Evolutionary conservation across 2,888 invertebrate species (phyloP).

Genomic region (Altica lythri): DNA sequence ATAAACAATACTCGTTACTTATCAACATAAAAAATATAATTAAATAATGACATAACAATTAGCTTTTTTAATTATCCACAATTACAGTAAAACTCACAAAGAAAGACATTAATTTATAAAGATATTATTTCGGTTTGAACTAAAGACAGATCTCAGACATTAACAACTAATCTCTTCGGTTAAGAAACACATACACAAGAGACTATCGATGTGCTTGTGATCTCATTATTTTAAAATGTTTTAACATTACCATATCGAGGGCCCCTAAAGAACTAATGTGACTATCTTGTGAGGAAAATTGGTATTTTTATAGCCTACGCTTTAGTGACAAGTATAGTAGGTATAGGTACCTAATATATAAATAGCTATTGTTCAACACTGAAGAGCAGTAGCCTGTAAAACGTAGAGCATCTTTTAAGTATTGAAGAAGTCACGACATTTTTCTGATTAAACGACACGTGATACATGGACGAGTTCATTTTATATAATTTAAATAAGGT

Average conservation of each 20-base stretch:
- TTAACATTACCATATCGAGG: not conserved
- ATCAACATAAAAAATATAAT: too few species aligned
- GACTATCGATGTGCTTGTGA: too few species aligned
- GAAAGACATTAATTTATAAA: too few species aligned
- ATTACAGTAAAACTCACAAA: too few species aligned
- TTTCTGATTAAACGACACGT: conserved; percentile 14
- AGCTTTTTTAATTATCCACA: too few species aligned
- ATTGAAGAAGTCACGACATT: conserved; percentile 7
- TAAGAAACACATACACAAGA: too few species aligned
- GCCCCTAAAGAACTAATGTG: not conserved
- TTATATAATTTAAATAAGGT: conserved; percentile 32
- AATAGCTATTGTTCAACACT: not conserved
- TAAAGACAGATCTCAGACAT: too few species aligned
- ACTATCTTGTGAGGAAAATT: not conserved
- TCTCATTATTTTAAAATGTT: too few species aligned
- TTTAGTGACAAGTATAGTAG: not conserved
- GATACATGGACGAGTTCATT: conserved; percentile 14
- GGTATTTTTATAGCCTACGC: conserved; percentile 1
- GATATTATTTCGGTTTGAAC: too few species aligned
- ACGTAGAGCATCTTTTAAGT: conserved; percentile 3
- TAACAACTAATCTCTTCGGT: too few species aligned
- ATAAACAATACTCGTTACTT: too few species aligned
- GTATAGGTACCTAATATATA: conserved; percentile 1
- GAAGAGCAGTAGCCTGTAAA: conserved; percentile 5
- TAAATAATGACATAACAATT: too few species aligned